Conservation (phyloP, 2,888 invertebrate species). For the Luperina nickerlii region DNA sequence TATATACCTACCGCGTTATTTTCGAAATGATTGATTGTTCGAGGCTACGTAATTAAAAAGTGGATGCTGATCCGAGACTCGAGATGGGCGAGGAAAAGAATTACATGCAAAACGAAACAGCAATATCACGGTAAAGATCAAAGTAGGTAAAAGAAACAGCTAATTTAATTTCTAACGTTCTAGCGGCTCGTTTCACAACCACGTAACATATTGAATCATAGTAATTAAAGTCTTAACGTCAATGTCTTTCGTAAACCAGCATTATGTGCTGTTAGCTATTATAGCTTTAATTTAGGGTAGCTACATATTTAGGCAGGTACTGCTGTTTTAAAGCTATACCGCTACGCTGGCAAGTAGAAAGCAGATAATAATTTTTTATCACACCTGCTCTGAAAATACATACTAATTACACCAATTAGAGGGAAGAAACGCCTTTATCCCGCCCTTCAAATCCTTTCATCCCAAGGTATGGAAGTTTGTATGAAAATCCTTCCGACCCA, state of each 20-base stretch:
- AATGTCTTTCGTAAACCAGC: constrained; percentile 55
- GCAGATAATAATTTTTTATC: neutral
- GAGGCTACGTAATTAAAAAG: constrained; percentile 52
- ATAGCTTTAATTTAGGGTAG: constrained; percentile 12
- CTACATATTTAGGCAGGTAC: neutral
- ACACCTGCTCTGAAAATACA: too few species aligned
- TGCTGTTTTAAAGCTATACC: neutral
- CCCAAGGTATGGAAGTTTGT: too few species aligned
- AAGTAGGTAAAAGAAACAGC: too few species aligned
- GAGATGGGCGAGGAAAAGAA: constrained; percentile 27
- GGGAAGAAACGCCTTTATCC: too few species aligned
- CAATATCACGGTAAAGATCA: constrained; percentile 40
- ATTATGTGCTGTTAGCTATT: constrained; percentile 27
- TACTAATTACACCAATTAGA: too few species aligned
- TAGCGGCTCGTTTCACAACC: constrained; percentile 50
- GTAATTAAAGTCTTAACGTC: constrained; percentile 57
- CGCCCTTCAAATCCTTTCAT: too few species aligned
- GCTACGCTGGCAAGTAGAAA: neutral
- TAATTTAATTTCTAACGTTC: constrained; percentile 50
- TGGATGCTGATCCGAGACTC: constrained; percentile 21
- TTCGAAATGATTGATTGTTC: constrained; percentile 55
- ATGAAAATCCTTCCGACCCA: too few species aligned
- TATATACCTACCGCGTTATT: constrained; percentile 12
- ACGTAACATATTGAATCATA: constrained; percentile 56
- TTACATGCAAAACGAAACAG: constrained; percentile 42